These are phyloP conservation scores for Enteromius viviparus DNA, from an alignment of 2,797 vertebrate species.

Conservation along the genomic window DNA sequence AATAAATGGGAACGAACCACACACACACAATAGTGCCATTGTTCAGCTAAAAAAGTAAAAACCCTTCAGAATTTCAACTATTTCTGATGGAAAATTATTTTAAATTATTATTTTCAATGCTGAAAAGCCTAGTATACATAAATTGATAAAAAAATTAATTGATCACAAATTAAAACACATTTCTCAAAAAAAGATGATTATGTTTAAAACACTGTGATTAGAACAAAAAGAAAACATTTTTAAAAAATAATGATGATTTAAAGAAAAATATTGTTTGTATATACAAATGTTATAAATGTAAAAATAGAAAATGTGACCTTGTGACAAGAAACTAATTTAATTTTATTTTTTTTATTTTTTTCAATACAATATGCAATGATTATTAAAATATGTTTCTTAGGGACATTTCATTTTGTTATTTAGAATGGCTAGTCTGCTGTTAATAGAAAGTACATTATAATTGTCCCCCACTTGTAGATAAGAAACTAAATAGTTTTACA, in stretches of 20 bases:
- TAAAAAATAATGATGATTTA: not conserved
- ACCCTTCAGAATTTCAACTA: too few species aligned
- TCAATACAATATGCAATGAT: not conserved
- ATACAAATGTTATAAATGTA: not conserved
- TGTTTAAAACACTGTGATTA: not conserved
- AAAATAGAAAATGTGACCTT: not conserved
- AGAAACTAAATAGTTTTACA: conserved; percentile 35
- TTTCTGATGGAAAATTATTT: too few species aligned
- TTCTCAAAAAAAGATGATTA: not conserved
- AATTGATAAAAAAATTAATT: not conserved
- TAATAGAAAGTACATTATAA: not conserved
- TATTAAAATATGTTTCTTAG: not conserved
- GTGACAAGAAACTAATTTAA: not conserved
- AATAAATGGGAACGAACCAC: not conserved
- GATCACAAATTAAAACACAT: not conserved
- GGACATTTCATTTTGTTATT: not conserved
- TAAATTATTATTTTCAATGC: not conserved
- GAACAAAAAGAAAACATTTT: not conserved
- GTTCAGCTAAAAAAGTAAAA: not conserved
- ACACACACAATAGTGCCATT: not conserved
- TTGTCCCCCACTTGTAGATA: not conserved
- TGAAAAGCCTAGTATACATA: not conserved
- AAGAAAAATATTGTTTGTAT: not conserved
- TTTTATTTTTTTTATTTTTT: not conserved
- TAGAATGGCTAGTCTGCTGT: not conserved